Percentiles rank a stretch among this genome's conserved stretches.
These are phyloP conservation scores for Odobenus rosmarus DNA, from an alignment of 2,113 vertebrate species.

Conservation along the genomic window DNA sequence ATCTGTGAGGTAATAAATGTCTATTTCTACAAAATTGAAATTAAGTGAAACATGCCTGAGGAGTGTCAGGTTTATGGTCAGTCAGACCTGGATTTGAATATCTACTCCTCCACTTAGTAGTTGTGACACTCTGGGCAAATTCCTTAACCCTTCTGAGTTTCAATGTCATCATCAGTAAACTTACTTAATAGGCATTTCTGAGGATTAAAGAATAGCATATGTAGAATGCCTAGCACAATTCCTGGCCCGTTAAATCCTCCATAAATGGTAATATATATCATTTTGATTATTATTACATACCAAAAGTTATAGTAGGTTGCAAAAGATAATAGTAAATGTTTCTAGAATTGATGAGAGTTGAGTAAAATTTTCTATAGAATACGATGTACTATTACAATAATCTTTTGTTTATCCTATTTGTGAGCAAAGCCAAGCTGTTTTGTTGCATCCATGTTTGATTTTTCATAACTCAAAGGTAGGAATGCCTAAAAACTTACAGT, in stretches of 20 bases:
- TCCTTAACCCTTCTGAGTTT: neutral
- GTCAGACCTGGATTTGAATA: neutral
- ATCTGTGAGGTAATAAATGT: neutral
- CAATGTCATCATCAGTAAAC: neutral
- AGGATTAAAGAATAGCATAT: neutral
- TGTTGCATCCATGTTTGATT: neutral
- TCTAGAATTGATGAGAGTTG: neutral
- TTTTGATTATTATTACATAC: neutral
- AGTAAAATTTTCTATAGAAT: neutral
- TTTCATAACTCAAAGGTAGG: neutral
- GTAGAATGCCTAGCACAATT: neutral
- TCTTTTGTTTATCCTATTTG: neutral
- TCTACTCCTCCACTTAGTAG: neutral
- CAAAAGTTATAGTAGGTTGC: neutral
- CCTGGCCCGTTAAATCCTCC: neutral
- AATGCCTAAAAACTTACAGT: neutral
- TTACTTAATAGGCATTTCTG: neutral
- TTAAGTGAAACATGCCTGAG: neutral
- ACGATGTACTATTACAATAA: constrained; percentile 1
- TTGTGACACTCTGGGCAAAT: neutral
- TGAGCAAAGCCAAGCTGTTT: neutral
- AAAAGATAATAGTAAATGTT: neutral
- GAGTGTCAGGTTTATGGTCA: neutral
- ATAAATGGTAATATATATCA: neutral
- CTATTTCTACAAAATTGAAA: neutral